Conservation (phyloP, 2,113 vertebrate species). For the cattle (Bos taurus) region DNA sequence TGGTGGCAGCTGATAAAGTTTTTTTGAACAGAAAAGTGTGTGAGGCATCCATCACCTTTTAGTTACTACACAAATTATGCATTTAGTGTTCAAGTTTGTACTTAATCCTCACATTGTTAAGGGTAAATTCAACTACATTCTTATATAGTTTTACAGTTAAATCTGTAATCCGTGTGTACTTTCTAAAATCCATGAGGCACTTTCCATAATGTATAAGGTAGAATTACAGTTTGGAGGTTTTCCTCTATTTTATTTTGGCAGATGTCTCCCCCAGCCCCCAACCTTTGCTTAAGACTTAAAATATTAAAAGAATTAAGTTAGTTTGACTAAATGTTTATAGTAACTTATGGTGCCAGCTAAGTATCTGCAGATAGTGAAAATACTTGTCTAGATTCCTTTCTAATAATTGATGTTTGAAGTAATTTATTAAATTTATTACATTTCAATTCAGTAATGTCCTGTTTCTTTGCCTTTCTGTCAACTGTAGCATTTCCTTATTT, state of each 20-base stretch:
- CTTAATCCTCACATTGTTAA: not conserved
- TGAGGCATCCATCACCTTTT: not conserved
- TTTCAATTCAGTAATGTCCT: not conserved
- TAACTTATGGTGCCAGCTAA: not conserved
- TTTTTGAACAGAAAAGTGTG: not conserved
- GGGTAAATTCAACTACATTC: not conserved
- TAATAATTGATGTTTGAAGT: not conserved
- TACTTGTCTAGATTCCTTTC: not conserved
- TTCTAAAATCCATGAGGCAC: not conserved
- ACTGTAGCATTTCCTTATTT: not conserved
- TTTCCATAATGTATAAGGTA: not conserved
- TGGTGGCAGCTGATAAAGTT: not conserved
- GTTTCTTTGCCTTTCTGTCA: not conserved
- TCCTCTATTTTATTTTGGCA: not conserved
- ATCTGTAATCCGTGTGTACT: not conserved
- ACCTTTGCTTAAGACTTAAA: not conserved
- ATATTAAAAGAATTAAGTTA: not conserved
- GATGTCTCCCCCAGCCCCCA: not conserved
- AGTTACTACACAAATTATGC: not conserved
- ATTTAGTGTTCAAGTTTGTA: not conserved
- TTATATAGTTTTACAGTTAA: not conserved
- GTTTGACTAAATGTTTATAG: conserved; percentile 1
- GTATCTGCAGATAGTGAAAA: not conserved
- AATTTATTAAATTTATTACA: not conserved
- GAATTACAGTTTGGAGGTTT: not conserved